Evolutionary conservation across 2,113 vertebrate genomes (phyloP), one percentile per base, ranked within the genome.

Genomic region (Nansenia antarctica): DNA sequence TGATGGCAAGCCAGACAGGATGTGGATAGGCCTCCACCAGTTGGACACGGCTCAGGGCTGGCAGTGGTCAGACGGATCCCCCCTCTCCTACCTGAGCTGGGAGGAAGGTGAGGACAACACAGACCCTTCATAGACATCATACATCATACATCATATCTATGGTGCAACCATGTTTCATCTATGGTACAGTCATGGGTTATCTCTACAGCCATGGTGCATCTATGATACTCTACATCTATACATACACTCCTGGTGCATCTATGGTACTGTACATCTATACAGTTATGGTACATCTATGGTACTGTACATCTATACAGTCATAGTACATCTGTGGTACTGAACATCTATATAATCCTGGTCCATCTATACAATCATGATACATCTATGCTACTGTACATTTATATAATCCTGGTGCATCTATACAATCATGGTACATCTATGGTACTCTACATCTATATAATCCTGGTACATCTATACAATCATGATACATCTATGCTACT

Each of bases 21-120:
- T 98, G 85, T 99, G 98, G 98, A 96, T 96, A 66, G 97, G 97
- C 45, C 91, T 99, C 76, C 97, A 98, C 86, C 95, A 96, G 29
- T 82, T 98, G 63, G 96, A 96, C 2, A 62, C 84, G 65, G 85
- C 92, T 78, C 93, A 93, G 67, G 97, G 98, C 18, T 99, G 97
- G 97, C 96, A 97, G 85, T 99, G 98, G 98, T 96, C 96, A 5
- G 95, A 98, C 53, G 93, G 94, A 68, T 94, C 89, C 4, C 94
- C 96, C 8, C 80, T 98, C 59, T 87, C 83, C 53, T 86, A 94
- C 79, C 69, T 96, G 65, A 95, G 86, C 77, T 98, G 96, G 96
- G 89, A 93, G 79, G 54, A 86, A 92, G 95, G 97, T 97, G 70
- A 76, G 70, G 24, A 30, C 32, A 42, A 27, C n/a, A 49, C 45